Evolutionary conservation across 2,888 invertebrate genomes (phyloP).

Genomic region (Caenorhabditis imperialis): DNA sequence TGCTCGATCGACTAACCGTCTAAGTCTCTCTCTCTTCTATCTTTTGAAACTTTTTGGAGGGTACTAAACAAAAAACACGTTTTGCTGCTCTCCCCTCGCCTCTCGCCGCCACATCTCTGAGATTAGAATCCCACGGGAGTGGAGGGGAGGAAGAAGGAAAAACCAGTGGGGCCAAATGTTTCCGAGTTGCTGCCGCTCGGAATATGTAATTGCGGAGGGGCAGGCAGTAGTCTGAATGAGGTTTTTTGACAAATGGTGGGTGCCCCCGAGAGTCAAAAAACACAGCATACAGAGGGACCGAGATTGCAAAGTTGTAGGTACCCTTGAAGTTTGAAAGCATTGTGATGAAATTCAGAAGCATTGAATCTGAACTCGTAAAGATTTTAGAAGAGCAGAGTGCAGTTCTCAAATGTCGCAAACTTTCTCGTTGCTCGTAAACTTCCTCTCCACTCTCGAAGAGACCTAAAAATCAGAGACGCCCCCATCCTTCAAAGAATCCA

Average conservation of each 20-base stretch:
- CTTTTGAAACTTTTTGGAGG: conserved; percentile 24
- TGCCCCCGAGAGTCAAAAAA: not conserved
- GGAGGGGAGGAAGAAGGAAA: not conserved
- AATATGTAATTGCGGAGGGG: conserved; percentile 1
- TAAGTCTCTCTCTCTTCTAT: conserved; percentile 18
- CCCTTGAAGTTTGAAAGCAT: no score
- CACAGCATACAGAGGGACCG: no score
- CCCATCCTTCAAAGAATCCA: no score
- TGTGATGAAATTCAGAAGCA: no score
- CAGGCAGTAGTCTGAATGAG: conserved; percentile 3
- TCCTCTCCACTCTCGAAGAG: no score
- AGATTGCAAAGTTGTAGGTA: no score
- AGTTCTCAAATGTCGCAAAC: no score
- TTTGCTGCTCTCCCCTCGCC: not conserved
- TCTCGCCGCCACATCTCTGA: not conserved
- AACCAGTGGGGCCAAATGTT: conserved; percentile 23
- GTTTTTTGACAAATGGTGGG: conserved; percentile 6
- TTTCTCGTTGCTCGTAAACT: no score
- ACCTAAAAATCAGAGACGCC: no score
- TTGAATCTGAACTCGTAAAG: no score
- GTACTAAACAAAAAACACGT: conserved; percentile 36
- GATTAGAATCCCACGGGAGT: conserved; percentile 45
- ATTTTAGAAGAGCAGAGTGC: no score
- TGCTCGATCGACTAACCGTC: conserved; percentile 29
- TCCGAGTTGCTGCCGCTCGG: not conserved